These are phyloP conservation scores for Podilymbus podiceps DNA, from an alignment of 2,113 vertebrate genomes.

Conservation along the genomic window DNA sequence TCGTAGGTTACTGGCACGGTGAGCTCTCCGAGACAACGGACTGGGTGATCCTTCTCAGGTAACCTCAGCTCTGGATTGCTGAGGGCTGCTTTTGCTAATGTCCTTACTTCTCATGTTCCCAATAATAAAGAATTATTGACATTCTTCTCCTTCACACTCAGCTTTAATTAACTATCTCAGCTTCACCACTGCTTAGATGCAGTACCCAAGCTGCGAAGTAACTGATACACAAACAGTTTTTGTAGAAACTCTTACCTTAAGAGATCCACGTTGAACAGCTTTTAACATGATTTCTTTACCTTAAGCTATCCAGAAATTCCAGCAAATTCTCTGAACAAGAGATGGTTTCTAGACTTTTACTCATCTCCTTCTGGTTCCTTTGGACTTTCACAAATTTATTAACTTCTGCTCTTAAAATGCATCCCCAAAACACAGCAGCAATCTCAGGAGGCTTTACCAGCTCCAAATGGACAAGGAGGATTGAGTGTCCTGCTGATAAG, in stretches of 20 bases:
- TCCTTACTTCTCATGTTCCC: background rate
- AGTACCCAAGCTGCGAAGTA: background rate
- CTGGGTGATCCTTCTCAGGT: background rate
- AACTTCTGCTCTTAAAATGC: background rate
- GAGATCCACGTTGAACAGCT: background rate
- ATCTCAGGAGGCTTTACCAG: background rate
- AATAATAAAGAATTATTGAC: background rate
- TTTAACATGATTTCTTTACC: background rate
- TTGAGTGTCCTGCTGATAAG: background rate
- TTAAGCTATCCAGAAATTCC: background rate
- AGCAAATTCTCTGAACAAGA: background rate
- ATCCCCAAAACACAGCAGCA: background rate
- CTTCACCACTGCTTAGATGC: background rate
- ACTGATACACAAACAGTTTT: background rate
- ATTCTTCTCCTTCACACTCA: background rate
- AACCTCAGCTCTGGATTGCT: background rate
- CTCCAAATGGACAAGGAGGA: background rate
- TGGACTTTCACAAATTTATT: background rate
- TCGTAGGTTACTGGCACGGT: background rate
- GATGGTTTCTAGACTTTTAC: background rate
- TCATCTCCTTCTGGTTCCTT: background rate
- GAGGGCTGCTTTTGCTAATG: background rate
- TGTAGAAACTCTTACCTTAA: background rate
- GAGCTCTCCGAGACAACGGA: background rate
- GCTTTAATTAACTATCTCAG: background rate